These are phyloP conservation scores for Apus apus DNA, from an alignment of 2,113 vertebrate genomes.

Conservation along the genomic window DNA sequence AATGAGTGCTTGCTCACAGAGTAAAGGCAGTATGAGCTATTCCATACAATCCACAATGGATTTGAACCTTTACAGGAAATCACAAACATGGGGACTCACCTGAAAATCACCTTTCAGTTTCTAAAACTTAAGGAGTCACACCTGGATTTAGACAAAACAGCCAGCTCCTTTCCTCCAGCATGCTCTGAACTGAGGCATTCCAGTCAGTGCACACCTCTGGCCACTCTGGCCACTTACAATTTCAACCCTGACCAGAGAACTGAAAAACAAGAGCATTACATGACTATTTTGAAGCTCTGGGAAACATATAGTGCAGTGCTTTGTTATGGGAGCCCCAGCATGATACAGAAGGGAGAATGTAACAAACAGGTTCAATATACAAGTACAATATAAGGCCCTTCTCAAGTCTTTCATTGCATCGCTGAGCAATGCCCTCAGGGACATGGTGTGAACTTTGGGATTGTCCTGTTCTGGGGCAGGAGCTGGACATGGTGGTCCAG, in stretches of 20 bases:
- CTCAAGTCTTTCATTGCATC: not conserved
- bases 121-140: not conserved
- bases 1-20: not conserved
- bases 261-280: not conserved
- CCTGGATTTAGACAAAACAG: not conserved
- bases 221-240: not conserved
- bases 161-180: not conserved
- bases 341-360: not conserved
- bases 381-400: rapidly evolving
- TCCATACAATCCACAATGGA: not conserved
- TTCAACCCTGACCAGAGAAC: rapidly evolving
- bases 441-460: too few species aligned
- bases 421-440: not conserved
- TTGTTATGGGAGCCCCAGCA: not conserved
- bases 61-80: not conserved
- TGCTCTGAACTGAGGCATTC: not conserved
- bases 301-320: not conserved
- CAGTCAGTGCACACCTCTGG: not conserved
- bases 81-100: not conserved
- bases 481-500: too few species aligned
- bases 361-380: not conserved
- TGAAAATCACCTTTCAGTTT: not conserved
- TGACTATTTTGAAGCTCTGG: not conserved
- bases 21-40: not conserved
- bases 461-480: too few species aligned